Conservation (phyloP, 2,888 invertebrate species). For the Tinea trinotella region DNA sequence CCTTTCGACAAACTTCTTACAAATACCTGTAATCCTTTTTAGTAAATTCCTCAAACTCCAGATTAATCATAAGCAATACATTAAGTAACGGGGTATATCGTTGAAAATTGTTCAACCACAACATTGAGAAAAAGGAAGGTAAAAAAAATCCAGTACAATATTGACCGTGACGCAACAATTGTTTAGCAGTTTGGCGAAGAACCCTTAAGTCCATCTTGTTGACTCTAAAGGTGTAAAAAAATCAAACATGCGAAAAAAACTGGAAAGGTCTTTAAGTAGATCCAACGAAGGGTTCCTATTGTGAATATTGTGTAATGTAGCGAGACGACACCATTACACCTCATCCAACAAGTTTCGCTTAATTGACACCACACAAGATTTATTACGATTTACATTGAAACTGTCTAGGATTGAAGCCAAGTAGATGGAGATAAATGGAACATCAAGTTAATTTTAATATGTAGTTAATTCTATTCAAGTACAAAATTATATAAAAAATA, state of each 20-base stretch:
- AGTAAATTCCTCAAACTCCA: slow-evolving; percentile 32
- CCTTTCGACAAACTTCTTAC: slow-evolving; percentile 25
- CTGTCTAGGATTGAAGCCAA: background rate
- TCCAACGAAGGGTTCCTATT: slow-evolving; percentile 54
- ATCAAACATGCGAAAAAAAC: slow-evolving; percentile 53
- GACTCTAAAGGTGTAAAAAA: slow-evolving; percentile 50
- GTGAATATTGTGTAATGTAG: slow-evolving; percentile 69
- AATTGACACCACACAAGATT: background rate
- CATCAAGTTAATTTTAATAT: too few species aligned
- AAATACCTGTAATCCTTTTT: slow-evolving; percentile 30
- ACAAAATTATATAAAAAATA: too few species aligned
- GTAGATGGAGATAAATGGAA: too few species aligned
- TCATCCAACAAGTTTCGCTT: slow-evolving; percentile 35
- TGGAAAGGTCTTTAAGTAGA: slow-evolving; percentile 54
- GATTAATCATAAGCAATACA: slow-evolving; percentile 40
- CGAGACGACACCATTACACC: slow-evolving; percentile 51
- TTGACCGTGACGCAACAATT: slow-evolving; percentile 70
- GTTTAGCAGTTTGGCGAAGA: slow-evolving; percentile 63
- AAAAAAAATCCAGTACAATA: slow-evolving; percentile 54
- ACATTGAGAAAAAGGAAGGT: slow-evolving; percentile 36
- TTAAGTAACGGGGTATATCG: slow-evolving; percentile 39
- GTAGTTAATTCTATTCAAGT: too few species aligned
- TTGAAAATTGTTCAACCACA: slow-evolving; percentile 23
- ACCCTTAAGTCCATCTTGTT: slow-evolving; percentile 64
- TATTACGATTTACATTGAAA: background rate